phyloP scores from a whole-genome alignment of 1,140 invertebrate genomes.

The Nomia melanderi region DNA sequence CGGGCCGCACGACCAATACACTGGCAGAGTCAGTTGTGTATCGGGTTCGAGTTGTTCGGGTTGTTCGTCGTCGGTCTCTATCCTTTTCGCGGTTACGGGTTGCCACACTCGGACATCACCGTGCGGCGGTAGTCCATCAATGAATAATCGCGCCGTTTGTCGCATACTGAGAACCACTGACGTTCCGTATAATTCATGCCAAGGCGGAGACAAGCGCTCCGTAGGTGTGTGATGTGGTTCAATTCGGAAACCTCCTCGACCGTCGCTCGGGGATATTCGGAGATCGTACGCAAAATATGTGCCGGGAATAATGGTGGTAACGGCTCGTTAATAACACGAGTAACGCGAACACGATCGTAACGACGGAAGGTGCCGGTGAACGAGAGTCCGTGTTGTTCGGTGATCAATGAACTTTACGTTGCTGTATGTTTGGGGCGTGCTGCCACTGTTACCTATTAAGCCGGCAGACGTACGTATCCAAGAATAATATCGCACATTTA shows the following conservation, averaged over 20 bases:
- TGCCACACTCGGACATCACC: background rate
- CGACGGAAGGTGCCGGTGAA: slow-evolving; percentile 55
- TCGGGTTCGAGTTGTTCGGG: slow-evolving; percentile 11
- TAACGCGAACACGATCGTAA: slow-evolving; percentile 24
- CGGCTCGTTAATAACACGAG: slow-evolving; percentile 10
- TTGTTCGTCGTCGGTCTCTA: background rate
- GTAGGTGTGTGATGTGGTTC: slow-evolving; percentile 50
- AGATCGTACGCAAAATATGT: slow-evolving; percentile 20
- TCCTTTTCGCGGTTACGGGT: background rate
- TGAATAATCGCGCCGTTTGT: slow-evolving; percentile 3
- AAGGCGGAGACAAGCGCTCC: slow-evolving; percentile 31
- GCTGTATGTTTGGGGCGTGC: slow-evolving; percentile 69
- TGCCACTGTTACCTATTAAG: slow-evolving; percentile 43
- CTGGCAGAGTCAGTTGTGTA: slow-evolving; percentile 16
- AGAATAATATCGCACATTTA: background rate
- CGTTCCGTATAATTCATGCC: slow-evolving; percentile 40
- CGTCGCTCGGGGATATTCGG: slow-evolving; percentile 11
- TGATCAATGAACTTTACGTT: slow-evolving; percentile 75
- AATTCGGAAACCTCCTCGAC: slow-evolving; percentile 36
- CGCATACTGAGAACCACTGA: slow-evolving; percentile 37
- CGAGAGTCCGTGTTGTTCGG: slow-evolving; percentile 44
- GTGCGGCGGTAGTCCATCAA: background rate
- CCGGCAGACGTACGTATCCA: slow-evolving; percentile 49
- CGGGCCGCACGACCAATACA: background rate
- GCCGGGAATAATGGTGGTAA: background rate